phyloP scores from a whole-genome alignment of 2,113 vertebrate species.

The Gavia stellata region DNA sequence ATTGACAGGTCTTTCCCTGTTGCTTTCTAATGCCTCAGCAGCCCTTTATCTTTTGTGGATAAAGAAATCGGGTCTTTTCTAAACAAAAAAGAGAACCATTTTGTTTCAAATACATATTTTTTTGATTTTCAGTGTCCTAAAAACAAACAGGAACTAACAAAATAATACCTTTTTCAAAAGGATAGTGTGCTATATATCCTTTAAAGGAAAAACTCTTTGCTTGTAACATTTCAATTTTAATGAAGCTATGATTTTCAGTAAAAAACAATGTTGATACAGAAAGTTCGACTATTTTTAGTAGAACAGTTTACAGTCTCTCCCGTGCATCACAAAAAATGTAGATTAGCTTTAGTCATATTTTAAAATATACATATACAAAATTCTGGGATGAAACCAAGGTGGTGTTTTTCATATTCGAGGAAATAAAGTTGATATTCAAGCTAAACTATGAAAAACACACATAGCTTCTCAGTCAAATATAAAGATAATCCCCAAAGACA shows the following conservation, averaged over 20 bases:
- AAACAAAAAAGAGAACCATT: background rate
- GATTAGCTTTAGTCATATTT: background rate
- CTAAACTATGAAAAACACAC: background rate
- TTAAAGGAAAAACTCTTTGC: background rate
- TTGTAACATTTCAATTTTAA: background rate
- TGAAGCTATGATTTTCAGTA: background rate
- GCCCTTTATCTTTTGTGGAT: background rate
- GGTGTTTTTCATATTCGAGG: background rate
- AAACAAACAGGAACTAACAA: background rate
- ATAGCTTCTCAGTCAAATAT: background rate
- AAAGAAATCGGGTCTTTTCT: background rate
- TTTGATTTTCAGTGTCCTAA: background rate
- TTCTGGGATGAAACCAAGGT: background rate
- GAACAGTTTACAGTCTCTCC: background rate
- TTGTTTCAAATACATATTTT: background rate
- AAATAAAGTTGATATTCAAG: background rate
- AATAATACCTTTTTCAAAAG: background rate
- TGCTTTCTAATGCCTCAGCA: background rate
- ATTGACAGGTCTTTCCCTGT: background rate
- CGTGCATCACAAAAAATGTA: background rate
- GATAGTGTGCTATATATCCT: background rate
- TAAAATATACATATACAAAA: background rate
- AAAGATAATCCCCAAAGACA: background rate
- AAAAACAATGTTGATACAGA: background rate
- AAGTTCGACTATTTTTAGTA: constrained; percentile 4